These are phyloP conservation scores for Lomographa bimaculata DNA, from an alignment of 2,888 invertebrate species.

Conservation along the genomic window DNA sequence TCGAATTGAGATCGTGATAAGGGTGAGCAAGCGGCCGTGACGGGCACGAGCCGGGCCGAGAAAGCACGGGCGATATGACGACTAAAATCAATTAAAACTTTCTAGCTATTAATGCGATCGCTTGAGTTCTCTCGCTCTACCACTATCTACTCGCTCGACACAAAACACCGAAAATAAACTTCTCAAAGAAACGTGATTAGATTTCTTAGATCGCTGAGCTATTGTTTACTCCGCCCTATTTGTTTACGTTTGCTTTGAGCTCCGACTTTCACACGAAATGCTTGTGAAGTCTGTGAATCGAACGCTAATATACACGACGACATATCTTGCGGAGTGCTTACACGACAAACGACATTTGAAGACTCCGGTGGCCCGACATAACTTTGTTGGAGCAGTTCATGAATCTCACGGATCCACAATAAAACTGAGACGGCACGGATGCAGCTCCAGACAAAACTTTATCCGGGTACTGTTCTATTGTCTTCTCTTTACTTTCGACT, in stretches of 20 bases:
- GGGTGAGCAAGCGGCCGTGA: constrained; percentile 11
- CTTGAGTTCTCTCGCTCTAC: neutral
- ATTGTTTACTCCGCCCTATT: constrained; percentile 8
- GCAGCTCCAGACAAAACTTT: constrained; percentile 24
- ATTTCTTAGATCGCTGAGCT: constrained; percentile 7
- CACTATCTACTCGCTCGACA: constrained; percentile 1
- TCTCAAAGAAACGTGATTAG: constrained; percentile 10
- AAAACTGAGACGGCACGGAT: constrained; percentile 26
- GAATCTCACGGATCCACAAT: constrained; percentile 28
- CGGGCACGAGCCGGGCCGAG: constrained; percentile 4
- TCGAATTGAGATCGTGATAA: constrained; percentile 18
- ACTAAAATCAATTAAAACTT: constrained; percentile 27
- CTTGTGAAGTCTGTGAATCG: too few species aligned
- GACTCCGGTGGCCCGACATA: constrained; percentile 13
- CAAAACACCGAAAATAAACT: constrained; percentile 16
- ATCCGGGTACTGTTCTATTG: constrained; percentile 5
- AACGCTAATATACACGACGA: neutral
- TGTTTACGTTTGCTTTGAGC: constrained; percentile 2
- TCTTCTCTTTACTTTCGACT: neutral
- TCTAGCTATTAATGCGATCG: constrained; percentile 4
- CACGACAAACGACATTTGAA: constrained; percentile 8
- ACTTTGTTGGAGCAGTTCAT: constrained; percentile 25
- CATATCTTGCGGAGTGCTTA: constrained; percentile 3
- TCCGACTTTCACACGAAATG: too few species aligned
- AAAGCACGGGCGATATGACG: constrained; percentile 2